Percentiles rank a stretch among this genome's conserved stretches.
phyloP scores from a whole-genome alignment of 1,140 invertebrate genomes.

The Neodiprion pinetum region DNA sequence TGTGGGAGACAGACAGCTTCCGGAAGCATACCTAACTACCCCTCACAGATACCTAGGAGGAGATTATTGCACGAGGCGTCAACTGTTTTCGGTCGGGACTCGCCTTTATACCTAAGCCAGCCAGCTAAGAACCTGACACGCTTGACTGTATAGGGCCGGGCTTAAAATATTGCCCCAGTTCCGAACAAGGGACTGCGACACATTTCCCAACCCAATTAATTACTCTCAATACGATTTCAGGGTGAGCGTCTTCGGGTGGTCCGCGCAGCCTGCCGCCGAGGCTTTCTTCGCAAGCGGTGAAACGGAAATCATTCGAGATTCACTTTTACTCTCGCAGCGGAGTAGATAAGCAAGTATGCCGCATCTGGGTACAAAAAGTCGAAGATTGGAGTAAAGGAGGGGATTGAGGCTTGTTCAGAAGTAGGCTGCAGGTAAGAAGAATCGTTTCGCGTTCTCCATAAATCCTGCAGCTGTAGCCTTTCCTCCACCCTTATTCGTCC shows the following conservation, averaged over 20 bases:
- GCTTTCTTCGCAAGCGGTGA: too few relatives aligned
- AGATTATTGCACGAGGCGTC: constrained; percentile 38
- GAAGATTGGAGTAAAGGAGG: not conserved
- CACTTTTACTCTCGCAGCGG: too few relatives aligned
- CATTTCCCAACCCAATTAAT: not conserved
- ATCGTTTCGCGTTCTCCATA: not conserved
- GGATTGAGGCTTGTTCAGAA: not conserved
- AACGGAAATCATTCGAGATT: too few relatives aligned
- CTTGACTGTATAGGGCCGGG: not conserved
- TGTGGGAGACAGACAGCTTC: constrained; percentile 54
- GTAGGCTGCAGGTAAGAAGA: not conserved
- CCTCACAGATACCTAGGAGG: constrained; percentile 45
- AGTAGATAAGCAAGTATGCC: too few relatives aligned
- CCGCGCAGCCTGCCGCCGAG: not conserved
- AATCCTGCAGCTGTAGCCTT: not conserved
- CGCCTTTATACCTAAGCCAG: not conserved
- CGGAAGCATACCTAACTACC: constrained; percentile 43
- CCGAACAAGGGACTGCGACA: not conserved
- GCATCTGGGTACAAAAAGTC: not conserved
- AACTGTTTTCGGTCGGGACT: not conserved
- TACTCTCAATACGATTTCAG: not conserved
- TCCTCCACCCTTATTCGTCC: not conserved
- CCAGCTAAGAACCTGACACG: too few relatives aligned
- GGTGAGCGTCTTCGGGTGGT: constrained; percentile 1
- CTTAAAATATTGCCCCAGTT: not conserved